These are phyloP conservation scores for Acanthococcus lagerstroemiae DNA, from an alignment of 2,888 invertebrate genomes.

Conservation along the genomic window DNA sequence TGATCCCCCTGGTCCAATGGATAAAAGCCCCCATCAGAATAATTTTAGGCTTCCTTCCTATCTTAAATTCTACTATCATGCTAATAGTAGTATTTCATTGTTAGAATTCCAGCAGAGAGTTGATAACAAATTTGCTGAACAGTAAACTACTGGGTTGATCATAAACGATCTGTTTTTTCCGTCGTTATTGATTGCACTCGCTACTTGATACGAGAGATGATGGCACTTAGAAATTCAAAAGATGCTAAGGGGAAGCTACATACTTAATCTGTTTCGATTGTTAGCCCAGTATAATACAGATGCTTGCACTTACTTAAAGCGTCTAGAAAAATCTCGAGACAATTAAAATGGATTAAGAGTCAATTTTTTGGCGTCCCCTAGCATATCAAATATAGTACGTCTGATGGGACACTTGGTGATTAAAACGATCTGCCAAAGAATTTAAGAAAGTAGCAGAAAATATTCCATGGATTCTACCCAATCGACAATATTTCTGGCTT, in stretches of 20 bases:
- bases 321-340: not conserved
- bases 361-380: not conserved
- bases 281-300: not conserved
- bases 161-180: not conserved
- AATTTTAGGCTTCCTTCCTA: too few relatives aligned
- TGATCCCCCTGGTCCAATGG: too few relatives aligned
- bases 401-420: not conserved
- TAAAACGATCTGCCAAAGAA: not conserved
- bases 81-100: too few relatives aligned
- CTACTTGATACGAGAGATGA: not conserved
- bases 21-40: too few relatives aligned
- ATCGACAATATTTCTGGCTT: not conserved
- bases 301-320: not conserved
- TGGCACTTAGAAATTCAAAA: not conserved
- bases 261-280: not conserved
- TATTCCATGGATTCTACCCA: not conserved
- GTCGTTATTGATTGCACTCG: not conserved
- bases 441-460: not conserved
- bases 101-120: too few relatives aligned
- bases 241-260: not conserved
- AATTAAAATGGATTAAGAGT: not conserved
- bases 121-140: not conserved
- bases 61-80: too few relatives aligned
- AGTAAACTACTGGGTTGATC: not conserved
- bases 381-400: not conserved